These are phyloP conservation scores for Brassicogethes aeneus DNA, from an alignment of 2,888 invertebrate genomes.

Conservation along the genomic window DNA sequence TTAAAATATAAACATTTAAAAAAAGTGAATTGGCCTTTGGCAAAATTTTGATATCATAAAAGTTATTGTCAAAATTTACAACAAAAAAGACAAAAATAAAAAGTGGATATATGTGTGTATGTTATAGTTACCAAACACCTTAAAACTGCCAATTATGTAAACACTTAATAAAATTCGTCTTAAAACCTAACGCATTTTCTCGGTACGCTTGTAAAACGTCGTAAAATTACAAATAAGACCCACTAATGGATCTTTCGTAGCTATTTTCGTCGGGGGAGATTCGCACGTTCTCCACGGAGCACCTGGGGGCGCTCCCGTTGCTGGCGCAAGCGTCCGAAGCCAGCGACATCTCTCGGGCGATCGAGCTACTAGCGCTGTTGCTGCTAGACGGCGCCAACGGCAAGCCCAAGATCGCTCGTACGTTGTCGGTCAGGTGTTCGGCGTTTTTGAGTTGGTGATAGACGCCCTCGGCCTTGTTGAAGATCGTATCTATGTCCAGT, in stretches of 20 bases:
- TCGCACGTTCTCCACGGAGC: slow-evolving; percentile 26
- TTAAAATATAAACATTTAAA: too few species aligned
- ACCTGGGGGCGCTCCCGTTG: slow-evolving; percentile 21
- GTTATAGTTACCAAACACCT: too few species aligned
- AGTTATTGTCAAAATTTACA: too few species aligned
- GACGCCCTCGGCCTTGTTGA: slow-evolving; percentile 87
- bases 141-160: too few species aligned
- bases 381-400: slow-evolving; percentile 19
- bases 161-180: too few species aligned
- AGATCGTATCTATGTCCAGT: slow-evolving; percentile 71
- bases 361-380: slow-evolving; percentile 8
- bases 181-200: too few species aligned
- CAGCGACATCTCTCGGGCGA: slow-evolving; percentile 20
- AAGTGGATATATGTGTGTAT: too few species aligned
- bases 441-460: slow-evolving; percentile 76
- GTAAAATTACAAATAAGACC: too few species aligned
- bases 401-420: slow-evolving; percentile 64
- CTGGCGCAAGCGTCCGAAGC: slow-evolving; percentile 25
- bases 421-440: slow-evolving; percentile 60
- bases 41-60: too few species aligned
- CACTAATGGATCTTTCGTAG: slow-evolving; percentile 51
- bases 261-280: slow-evolving; percentile 46
- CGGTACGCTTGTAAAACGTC: too few species aligned
- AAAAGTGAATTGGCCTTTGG: too few species aligned
- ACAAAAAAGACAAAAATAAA: too few species aligned